Evolutionary conservation across 2,888 invertebrate species (phyloP), one percentile per base, ranked within the genome.

Genomic region (Eupithecia vulgata): DNA sequence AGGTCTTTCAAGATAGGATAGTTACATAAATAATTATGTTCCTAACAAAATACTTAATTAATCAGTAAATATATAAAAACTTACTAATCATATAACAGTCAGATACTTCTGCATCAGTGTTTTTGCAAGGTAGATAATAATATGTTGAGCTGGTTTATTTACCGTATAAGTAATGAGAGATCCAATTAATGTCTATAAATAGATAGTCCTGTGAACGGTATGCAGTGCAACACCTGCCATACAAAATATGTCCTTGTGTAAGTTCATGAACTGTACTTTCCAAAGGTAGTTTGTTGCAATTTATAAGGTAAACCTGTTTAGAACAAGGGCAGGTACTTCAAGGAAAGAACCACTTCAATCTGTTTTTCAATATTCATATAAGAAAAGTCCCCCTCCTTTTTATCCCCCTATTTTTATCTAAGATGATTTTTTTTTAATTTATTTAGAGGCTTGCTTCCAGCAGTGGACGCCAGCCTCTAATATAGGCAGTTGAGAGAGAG

Each of bases 251-350:
- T 74, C 74, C 74, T 74, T 74, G 74, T 68, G 25, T 61, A 48
- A 75, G 80, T 67, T 77, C 76, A 72, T 76, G 71, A 76, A 81
- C 76, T 72, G 67, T 40, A 74, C 68, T 71, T 76, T 67, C 59
- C 30, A 69, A 76, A 72, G 67, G 72, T 67, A 35, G 70, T 59
- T 59, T 73, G 34, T 34, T 65, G 35, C 35, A 34, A 61, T 12
- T 34, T 34, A 65, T 65, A 25, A 25, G n/a, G 65, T 21, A 37
- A 65, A 37, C 65, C 37, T 42, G 40, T 21, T 37, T 64, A 40
- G 13, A 65, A 65, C 65, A 65, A 65, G 42, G 65, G 64, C 64
- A 45, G n/a, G n/a, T 45, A 45, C 34, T 35, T 7, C 35, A 35
- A 30, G 17, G 1, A 64, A 35, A 35, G 15, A 8, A n/a, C 12